A percentile compares a stretch with the other conserved stretches of the same genome.
phyloP scores from a whole-genome alignment of 2,888 invertebrate genomes.

The Leptinotarsa juncta region DNA sequence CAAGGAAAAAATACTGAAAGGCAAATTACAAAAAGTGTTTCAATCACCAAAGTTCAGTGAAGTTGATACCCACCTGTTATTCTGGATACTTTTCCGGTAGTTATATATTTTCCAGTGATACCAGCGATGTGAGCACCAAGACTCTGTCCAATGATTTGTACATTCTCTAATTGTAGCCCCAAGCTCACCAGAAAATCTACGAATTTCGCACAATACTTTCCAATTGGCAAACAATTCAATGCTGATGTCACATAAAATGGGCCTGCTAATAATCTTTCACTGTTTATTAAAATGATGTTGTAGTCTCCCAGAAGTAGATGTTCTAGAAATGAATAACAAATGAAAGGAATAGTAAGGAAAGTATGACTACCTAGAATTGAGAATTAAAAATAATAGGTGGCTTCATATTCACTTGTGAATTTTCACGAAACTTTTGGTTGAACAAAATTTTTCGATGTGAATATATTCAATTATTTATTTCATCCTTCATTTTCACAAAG shows the following conservation, averaged over 20 bases:
- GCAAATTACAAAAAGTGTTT: too few species aligned
- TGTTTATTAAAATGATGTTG: conserved; percentile 70
- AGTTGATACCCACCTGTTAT: conserved; percentile 47
- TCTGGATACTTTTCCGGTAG: conserved; percentile 44
- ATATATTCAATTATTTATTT: too few species aligned
- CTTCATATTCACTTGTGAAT: too few species aligned
- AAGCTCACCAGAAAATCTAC: conserved; percentile 69
- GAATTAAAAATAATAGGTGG: too few species aligned
- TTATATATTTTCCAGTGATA: conserved; percentile 68
- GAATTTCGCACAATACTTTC: conserved; percentile 67
- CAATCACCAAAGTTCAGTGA: not conserved
- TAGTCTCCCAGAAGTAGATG: conserved; percentile 67
- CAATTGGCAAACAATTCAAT: conserved; percentile 69
- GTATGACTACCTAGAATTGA: too few species aligned
- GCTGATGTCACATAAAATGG: conserved; percentile 69
- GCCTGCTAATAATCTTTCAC: conserved; percentile 67
- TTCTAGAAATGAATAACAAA: conserved; percentile 57
- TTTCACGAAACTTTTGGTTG: too few species aligned
- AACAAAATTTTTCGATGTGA: too few species aligned
- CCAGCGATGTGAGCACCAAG: conserved; percentile 65
- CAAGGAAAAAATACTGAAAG: too few species aligned
- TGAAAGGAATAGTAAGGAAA: too few species aligned
- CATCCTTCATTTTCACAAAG: too few species aligned
- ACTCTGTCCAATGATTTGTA: conserved; percentile 63
- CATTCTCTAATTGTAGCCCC: conserved; percentile 58